phyloP scores from a whole-genome alignment of 2,888 invertebrate species.

The Himalopsyche anomala region DNA sequence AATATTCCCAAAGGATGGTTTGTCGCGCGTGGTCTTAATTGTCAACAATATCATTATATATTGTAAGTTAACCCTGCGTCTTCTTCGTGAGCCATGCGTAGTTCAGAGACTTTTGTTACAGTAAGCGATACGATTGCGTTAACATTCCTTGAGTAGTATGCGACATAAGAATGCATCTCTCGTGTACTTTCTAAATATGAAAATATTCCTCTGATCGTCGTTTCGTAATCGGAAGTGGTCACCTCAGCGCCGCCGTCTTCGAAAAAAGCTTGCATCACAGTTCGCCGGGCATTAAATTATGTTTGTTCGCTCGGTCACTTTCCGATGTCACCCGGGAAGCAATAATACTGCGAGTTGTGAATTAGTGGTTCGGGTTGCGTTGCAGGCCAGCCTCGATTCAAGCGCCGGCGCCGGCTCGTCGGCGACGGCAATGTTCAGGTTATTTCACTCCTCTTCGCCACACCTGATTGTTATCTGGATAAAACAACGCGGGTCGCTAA shows the following conservation, averaged over 20 bases:
- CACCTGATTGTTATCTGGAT: not conserved
- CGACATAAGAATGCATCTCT: conserved; percentile 39
- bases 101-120: not conserved
- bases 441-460: not conserved
- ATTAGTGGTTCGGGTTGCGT: not conserved
- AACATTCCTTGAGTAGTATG: conserved; percentile 12
- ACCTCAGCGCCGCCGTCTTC: not conserved
- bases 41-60: too few species aligned
- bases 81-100: not conserved
- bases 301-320: conserved; percentile 19
- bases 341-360: not conserved
- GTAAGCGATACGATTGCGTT: conserved; percentile 32
- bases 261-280: not conserved
- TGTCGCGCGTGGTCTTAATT: too few species aligned
- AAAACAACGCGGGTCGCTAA: conserved; percentile 2
- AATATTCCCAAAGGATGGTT: too few species aligned
- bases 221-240: conserved; percentile 29
- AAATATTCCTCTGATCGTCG: conserved; percentile 12
- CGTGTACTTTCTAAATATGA: conserved; percentile 38
- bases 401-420: conserved; percentile 21
- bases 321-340: not conserved
- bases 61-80: not conserved
- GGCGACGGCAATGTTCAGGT: conserved; percentile 31
- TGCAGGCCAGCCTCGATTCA: not conserved
- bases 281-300: not conserved